Percentiles rank a stretch among this genome's conserved stretches.
phyloP scores from a whole-genome alignment of 1,140 invertebrate species.

The Atta cephalotes region DNA sequence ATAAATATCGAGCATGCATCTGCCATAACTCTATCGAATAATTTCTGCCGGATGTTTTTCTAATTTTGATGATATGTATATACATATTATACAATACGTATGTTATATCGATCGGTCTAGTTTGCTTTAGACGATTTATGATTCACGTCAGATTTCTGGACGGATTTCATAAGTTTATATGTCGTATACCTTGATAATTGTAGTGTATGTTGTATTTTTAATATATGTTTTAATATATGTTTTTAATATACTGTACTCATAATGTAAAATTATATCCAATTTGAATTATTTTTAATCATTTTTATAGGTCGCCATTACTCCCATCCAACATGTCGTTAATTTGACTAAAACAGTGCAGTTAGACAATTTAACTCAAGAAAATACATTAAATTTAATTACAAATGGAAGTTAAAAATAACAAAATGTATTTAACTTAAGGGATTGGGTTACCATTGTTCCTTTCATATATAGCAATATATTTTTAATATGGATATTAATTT shows the following conservation, averaged over 20 bases:
- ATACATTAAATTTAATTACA: neutral
- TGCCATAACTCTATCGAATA: conserved; percentile 5
- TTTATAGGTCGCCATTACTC: neutral
- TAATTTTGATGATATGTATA: neutral
- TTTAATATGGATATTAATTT: neutral
- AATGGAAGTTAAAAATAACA: too few species aligned
- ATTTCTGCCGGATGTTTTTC: neutral
- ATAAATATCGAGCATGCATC: conserved; percentile 6
- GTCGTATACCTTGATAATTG: neutral
- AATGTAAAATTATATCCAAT: too few species aligned
- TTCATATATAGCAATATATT: neutral
- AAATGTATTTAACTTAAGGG: too few species aligned
- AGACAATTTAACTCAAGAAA: neutral
- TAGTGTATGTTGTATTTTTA: neutral
- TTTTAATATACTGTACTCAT: neutral
- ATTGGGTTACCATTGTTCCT: too few species aligned
- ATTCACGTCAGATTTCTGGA: neutral
- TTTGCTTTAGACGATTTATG: neutral
- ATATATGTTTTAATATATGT: neutral
- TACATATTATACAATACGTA: neutral
- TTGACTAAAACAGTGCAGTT: too few species aligned
- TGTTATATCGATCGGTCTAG: neutral
- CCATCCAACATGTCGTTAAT: too few species aligned
- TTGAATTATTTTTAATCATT: neutral
- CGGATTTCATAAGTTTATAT: neutral